Percentiles rank a stretch among this genome's conserved stretches.
These are phyloP conservation scores for Periplaneta americana DNA, from an alignment of 1,140 invertebrate genomes.

Conservation along the genomic window DNA sequence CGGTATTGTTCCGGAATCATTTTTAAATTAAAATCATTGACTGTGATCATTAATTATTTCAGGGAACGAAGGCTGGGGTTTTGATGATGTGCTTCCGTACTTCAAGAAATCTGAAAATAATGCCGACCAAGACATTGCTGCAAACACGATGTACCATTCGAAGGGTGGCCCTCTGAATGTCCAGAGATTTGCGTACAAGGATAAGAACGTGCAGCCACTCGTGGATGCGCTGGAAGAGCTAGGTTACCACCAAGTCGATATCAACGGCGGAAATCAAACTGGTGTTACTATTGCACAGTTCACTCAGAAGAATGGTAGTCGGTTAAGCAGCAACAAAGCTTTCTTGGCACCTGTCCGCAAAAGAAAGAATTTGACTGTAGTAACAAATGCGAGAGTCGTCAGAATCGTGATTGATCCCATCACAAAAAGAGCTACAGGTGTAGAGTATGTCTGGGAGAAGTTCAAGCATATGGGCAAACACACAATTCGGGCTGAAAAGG, in stretches of 20 bases:
- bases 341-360: not conserved
- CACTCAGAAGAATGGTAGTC: slow-evolving; percentile 2
- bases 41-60: too few relatives aligned
- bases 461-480: slow-evolving; percentile 30
- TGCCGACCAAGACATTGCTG: not conserved
- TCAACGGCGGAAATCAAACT: not conserved
- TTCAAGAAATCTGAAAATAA: slow-evolving; percentile 38
- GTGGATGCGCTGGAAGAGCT: not conserved
- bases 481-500: slow-evolving; percentile 30
- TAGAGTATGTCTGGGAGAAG: slow-evolving; percentile 52
- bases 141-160: slow-evolving; percentile 31
- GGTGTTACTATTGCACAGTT: not conserved
- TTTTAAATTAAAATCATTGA: too few relatives aligned
- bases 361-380: slow-evolving; percentile 1
- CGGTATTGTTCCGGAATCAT: too few relatives aligned
- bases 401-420: slow-evolving; percentile 59
- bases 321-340: not conserved
- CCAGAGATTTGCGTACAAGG: slow-evolving; percentile 44
- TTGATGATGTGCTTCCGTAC: slow-evolving; percentile 40
- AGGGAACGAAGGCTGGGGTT: slow-evolving; percentile 44
- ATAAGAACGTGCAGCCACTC: not conserved
- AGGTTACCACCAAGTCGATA: not conserved
- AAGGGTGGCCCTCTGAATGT: slow-evolving; percentile 38
- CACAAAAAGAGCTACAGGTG: slow-evolving; percentile 53
- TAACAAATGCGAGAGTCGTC: slow-evolving; percentile 38